Evolutionary conservation across 1,140 invertebrate species (phyloP).

Genomic region (Caenorhabditis inopinata): DNA sequence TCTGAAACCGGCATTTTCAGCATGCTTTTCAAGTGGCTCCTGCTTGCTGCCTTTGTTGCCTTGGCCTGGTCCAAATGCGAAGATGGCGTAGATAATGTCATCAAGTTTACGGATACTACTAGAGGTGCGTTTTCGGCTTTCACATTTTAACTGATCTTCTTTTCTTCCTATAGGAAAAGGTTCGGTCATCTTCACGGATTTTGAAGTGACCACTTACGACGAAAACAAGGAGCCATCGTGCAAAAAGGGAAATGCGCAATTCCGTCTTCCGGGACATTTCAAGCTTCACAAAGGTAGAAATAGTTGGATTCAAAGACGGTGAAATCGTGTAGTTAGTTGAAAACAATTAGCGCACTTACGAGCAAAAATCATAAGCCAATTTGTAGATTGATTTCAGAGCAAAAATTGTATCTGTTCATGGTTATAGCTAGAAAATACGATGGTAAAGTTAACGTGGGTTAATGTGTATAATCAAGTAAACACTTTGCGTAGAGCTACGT

Average conservation of each 20-base stretch:
- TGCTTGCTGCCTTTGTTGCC: conserved; percentile 13
- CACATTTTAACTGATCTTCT: no score
- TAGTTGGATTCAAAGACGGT: not conserved
- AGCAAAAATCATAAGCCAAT: no score
- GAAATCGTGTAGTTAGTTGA: not conserved
- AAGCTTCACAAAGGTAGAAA: conserved; percentile 39
- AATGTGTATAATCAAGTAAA: no score
- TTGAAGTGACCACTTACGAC: conserved; percentile 47
- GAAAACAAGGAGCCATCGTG: conserved; percentile 46
- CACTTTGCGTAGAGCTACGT: no score
- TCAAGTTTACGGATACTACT: conserved; percentile 42
- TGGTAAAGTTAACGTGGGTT: no score
- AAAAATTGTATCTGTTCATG: no score
- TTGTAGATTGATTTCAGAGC: no score
- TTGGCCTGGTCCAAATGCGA: conserved; percentile 32
- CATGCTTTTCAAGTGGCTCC: conserved; percentile 18
- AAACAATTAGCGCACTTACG: no score
- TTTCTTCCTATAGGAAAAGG: no score
- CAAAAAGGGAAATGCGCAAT: conserved; percentile 9
- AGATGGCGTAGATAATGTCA: conserved; percentile 49
- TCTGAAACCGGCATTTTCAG: no score
- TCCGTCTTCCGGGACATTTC: conserved; percentile 48
- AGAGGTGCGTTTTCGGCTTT: no score
- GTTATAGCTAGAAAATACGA: no score
- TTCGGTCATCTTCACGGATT: conserved; percentile 37